Evolutionary conservation across 30 jellyfish, hydroid and myxozoan species (phyloP), one percentile per base, ranked within the genome.

Genomic region (Hydractinia symbiolongicarpus): DNA sequence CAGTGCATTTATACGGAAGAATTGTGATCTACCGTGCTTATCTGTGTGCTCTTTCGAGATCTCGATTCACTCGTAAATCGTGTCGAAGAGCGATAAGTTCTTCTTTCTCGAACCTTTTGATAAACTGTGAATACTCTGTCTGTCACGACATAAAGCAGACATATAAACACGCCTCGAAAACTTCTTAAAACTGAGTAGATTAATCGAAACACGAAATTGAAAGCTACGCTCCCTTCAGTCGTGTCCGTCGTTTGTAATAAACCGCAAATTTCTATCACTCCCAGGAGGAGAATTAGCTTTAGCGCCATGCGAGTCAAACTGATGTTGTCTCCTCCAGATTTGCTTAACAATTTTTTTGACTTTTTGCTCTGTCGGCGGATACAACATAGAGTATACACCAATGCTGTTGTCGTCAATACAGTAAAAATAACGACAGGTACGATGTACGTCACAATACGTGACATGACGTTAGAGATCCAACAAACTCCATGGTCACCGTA

Each of bases 401-500:
- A 19, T 7, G 51, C 19, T 15, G 64, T 19, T 7, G 30, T 40
- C 9, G 66, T 7, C 10, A 66, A 78, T 10, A 57, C 40, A 5
- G 53, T 55, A 14, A 78, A 14, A 1, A 78, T 7, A 56, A 49
- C 83, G 49, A 61, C 17, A 14, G 86, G 86, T n/a, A 61, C 68
- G 9, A 78, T 56, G 56, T 55, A 78, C 13, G 86, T 17, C 8
- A 61, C 17, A 53, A 78, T 11, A 7, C 82, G 70, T 8, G 83
- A 54, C 16, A 4, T 19, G 15, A 78, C 15, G 0, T 40, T 50
- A 68, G 62, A 8, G n/a, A 78, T 78, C 86, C 86, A 78, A 66
- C 86, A 78, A 56, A 78, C 84, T 7, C 83, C 83, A 61, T 56
- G 16, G 10, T 56, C 60, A n/a, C 86, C 86, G 21, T 78, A 78